Evolutionary conservation across 2,888 invertebrate genomes (phyloP).

Genomic region (Dynastes tityus): DNA sequence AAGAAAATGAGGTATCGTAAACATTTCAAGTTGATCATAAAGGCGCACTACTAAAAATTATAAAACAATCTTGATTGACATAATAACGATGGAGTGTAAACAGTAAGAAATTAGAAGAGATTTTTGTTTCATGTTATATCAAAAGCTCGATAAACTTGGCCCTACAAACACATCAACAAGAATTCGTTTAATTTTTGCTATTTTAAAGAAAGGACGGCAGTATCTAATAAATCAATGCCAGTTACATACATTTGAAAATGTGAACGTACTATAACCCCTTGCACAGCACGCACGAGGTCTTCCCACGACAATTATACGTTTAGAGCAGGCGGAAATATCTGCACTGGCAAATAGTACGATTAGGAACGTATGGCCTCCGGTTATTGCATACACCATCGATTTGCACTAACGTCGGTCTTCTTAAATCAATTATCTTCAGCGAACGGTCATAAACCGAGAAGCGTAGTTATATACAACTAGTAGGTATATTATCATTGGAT

Average conservation of each 20-base stretch:
- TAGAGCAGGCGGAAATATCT: conserved; percentile 17
- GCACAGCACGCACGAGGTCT: background rate
- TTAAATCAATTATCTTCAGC: conserved; percentile 47
- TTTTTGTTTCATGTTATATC: too few species aligned
- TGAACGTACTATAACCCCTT: background rate
- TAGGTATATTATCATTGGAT: conserved; percentile 23
- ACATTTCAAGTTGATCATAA: conserved; percentile 3
- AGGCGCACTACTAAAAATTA: background rate
- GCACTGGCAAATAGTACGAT: conserved; percentile 11
- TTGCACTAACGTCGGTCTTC: conserved; percentile 30
- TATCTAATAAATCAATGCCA: too few species aligned
- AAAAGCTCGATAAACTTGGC: too few species aligned
- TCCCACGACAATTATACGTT: conserved; percentile 31
- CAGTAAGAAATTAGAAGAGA: too few species aligned
- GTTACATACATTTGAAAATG: background rate
- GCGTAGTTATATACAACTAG: conserved; percentile 11
- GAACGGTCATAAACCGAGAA: conserved; percentile 26
- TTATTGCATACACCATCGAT: conserved; percentile 28
- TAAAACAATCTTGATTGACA: background rate
- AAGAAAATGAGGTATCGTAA: conserved; percentile 34
- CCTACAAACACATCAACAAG: too few species aligned
- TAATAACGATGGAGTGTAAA: background rate
- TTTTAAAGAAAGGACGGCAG: too few species aligned
- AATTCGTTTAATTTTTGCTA: too few species aligned
- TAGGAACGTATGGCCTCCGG: conserved; percentile 16